Conservation (phyloP, 2,113 vertebrate genomes). For the Mustela nigripes region DNA sequence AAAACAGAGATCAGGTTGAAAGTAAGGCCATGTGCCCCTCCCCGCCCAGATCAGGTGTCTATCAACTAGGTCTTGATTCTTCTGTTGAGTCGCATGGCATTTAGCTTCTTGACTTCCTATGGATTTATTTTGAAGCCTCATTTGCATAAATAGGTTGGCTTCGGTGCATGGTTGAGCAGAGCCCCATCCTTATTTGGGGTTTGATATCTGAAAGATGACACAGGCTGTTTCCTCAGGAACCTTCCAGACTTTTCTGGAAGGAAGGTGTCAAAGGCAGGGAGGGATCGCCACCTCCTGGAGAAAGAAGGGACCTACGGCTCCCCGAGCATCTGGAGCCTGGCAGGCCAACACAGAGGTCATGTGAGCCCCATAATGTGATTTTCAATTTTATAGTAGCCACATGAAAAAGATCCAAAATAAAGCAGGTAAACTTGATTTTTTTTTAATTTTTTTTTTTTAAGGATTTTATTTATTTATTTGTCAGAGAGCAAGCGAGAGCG, state of each 20-base stretch:
- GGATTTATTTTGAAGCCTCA: not conserved
- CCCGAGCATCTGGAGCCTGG: not conserved
- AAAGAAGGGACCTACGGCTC: not conserved
- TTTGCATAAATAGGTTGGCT: not conserved
- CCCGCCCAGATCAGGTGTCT: too few species aligned
- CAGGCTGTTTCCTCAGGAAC: not conserved
- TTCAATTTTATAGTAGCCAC: not conserved
- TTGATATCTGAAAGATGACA: not conserved
- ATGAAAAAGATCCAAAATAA: not conserved
- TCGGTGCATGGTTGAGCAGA: not conserved
- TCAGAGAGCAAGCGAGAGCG: too few species aligned
- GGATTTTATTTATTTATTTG: too few species aligned
- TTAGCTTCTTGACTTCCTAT: not conserved
- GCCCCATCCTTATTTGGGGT: not conserved
- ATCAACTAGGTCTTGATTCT: not conserved
- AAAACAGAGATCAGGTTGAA: not conserved
- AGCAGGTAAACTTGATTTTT: not conserved
- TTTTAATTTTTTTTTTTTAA: too few species aligned
- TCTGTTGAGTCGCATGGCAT: not conserved
- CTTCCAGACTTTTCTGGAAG: constrained; percentile 47
- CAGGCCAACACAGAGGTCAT: not conserved
- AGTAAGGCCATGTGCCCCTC: not conserved
- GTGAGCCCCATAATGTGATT: not conserved
- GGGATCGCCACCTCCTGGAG: constrained; percentile 47
- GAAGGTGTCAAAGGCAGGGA: not conserved